Percentiles rank a stretch among this genome's conserved stretches.
These are phyloP conservation scores for Falcunculus frontatus DNA, from an alignment of 2,113 vertebrate species.

Conservation along the genomic window DNA sequence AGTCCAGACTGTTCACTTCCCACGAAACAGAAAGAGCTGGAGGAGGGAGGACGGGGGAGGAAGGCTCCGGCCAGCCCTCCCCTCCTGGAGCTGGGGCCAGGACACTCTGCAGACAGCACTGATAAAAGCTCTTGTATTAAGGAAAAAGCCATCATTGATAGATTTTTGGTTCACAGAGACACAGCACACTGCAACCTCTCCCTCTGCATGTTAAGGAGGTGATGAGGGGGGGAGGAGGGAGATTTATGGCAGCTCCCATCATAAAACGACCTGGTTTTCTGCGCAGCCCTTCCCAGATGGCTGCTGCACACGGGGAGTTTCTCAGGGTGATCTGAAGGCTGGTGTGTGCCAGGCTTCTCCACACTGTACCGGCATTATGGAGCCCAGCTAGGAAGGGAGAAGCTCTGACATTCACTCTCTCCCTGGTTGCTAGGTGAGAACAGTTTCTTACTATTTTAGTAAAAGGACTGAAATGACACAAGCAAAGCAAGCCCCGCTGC, in stretches of 20 bases:
- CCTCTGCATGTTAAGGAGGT: slow-evolving; percentile 50
- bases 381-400: slow-evolving; percentile 12
- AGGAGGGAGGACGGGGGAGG: not conserved
- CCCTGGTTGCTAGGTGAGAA: slow-evolving; percentile 58
- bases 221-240: not conserved
- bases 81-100: not conserved
- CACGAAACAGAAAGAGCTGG: not conserved
- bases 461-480: not conserved
- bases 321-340: slow-evolving; percentile 31
- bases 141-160: slow-evolving; percentile 42
- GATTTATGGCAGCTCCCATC: slow-evolving; percentile 34
- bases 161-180: slow-evolving; percentile 31
- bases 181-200: slow-evolving; percentile 33
- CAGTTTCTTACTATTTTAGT: slow-evolving; percentile 41
- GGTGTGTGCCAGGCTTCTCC: not conserved
- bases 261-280: slow-evolving; percentile 26
- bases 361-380: slow-evolving; percentile 21
- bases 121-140: slow-evolving; percentile 45
- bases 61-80: not conserved
- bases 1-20: not conserved
- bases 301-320: slow-evolving; percentile 19
- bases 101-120: not conserved
- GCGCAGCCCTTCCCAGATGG: slow-evolving; percentile 39
- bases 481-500: not conserved
- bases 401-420: slow-evolving; percentile 21